Conservation (phyloP, 2,888 invertebrate species). For the Eupithecia abbreviata region DNA sequence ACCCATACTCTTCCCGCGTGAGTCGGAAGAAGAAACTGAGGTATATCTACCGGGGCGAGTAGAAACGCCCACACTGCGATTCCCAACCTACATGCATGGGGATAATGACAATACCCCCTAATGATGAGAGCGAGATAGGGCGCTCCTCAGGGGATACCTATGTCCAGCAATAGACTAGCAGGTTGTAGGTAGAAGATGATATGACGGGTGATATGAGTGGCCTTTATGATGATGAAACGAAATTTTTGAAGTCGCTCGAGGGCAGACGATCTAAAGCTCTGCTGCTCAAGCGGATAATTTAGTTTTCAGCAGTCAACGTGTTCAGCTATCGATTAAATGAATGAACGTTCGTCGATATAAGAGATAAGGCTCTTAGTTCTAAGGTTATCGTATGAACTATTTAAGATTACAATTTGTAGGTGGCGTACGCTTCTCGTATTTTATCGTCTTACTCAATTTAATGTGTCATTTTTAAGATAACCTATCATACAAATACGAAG, state of each 20-base stretch:
- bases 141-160: too few relatives aligned
- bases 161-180: background rate
- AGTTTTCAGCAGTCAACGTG: background rate
- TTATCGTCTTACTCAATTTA: background rate
- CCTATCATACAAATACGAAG: background rate
- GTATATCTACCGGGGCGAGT: too few relatives aligned
- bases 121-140: too few relatives aligned
- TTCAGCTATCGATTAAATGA: background rate
- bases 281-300: background rate
- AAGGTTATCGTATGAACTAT: background rate
- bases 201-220: background rate
- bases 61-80: too few relatives aligned
- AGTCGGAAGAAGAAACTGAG: too few relatives aligned
- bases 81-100: too few relatives aligned
- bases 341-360: background rate
- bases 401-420: conserved; percentile 1
- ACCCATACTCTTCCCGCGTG: too few relatives aligned
- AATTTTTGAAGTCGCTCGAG: background rate
- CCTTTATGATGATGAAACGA: too few relatives aligned
- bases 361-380: background rate
- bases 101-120: too few relatives aligned
- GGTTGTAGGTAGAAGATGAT: background rate
- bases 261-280: background rate
- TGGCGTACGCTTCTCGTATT: conserved; percentile 4
- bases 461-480: conserved; percentile 4